Conservation (phyloP, 2,797 vertebrate species). For the Danio albolineatus region DNA sequence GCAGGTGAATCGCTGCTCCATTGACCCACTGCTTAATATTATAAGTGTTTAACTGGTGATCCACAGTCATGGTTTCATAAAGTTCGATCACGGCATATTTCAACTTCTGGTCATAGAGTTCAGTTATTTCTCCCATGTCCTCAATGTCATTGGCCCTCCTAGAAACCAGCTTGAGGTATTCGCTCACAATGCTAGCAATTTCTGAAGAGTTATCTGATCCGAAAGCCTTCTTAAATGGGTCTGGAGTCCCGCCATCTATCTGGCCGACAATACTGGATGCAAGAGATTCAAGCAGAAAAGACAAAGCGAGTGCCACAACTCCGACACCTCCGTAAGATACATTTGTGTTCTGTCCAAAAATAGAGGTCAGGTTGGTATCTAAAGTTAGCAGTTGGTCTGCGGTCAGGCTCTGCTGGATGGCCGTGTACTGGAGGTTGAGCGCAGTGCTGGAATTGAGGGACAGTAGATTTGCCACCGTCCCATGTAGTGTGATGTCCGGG, state of each 20-base stretch:
- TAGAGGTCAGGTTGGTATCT: slow-evolving; percentile 58
- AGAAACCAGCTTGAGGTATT: slow-evolving; percentile 61
- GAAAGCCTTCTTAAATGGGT: slow-evolving; percentile 59
- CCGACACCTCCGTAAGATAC: slow-evolving; percentile 62
- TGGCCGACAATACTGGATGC: slow-evolving; percentile 26
- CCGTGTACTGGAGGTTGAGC: slow-evolving; percentile 54
- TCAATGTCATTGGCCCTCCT: slow-evolving; percentile 34
- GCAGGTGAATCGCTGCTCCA: slow-evolving; percentile 65
- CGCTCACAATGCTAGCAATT: slow-evolving; percentile 51
- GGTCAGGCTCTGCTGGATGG: slow-evolving; percentile 54
- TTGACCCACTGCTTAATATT: slow-evolving; percentile 66
- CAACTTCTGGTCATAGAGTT: slow-evolving; percentile 61
- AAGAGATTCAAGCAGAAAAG: slow-evolving; percentile 62
- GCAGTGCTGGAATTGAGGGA: slow-evolving; percentile 62
- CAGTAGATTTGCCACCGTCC: slow-evolving; percentile 54
- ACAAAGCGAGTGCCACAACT: slow-evolving; percentile 63
- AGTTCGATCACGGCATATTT: slow-evolving; percentile 58
- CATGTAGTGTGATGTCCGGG: slow-evolving; percentile 64
- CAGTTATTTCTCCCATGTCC: slow-evolving; percentile 61
- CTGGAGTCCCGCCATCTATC: neutral
- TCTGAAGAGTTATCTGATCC: slow-evolving; percentile 59
- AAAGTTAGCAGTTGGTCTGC: slow-evolving; percentile 49
- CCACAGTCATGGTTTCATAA: slow-evolving; percentile 57
- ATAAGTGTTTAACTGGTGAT: slow-evolving; percentile 49
- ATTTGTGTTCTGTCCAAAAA: slow-evolving; percentile 49